A percentile compares a stretch with the other conserved stretches of the same genome.
These are phyloP conservation scores for Glaucomys volans DNA, from an alignment of 2,113 vertebrate genomes.

Conservation along the genomic window DNA sequence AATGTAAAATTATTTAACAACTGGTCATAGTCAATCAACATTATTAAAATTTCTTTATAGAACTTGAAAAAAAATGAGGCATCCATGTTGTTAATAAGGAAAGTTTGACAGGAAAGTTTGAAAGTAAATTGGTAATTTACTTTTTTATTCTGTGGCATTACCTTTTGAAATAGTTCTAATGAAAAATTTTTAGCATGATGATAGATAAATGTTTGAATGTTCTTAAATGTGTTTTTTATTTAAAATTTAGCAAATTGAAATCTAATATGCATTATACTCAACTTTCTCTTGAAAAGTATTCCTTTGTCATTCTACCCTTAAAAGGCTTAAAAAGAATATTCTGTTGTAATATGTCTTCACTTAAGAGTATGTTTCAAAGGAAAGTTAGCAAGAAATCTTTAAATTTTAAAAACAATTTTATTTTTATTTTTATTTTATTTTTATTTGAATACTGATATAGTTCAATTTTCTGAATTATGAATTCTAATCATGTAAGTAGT, in stretches of 20 bases:
- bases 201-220: not conserved
- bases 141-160: not conserved
- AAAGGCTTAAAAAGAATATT: not conserved
- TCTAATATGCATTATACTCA: not conserved
- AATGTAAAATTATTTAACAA: not conserved
- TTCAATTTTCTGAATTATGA: not conserved
- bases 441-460: not conserved
- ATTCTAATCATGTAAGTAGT: not conserved
- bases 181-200: not conserved
- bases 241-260: slow-evolving; percentile 48
- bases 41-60: not conserved
- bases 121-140: not conserved
- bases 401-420: not conserved
- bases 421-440: slow-evolving; percentile 31
- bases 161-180: slow-evolving; percentile 16
- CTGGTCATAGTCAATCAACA: not conserved
- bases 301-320: slow-evolving; percentile 13
- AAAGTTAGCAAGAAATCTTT: slow-evolving; percentile 14
- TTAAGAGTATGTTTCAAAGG: not conserved
- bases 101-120: not conserved
- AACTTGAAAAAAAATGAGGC: not conserved
- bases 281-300: not conserved
- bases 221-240: slow-evolving; percentile 23
- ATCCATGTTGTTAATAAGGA: not conserved
- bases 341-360: not conserved